Percentiles rank a stretch among this genome's conserved stretches.
phyloP scores from a whole-genome alignment of 2,797 vertebrate genomes.

The Dendrocincla tyrannina region DNA sequence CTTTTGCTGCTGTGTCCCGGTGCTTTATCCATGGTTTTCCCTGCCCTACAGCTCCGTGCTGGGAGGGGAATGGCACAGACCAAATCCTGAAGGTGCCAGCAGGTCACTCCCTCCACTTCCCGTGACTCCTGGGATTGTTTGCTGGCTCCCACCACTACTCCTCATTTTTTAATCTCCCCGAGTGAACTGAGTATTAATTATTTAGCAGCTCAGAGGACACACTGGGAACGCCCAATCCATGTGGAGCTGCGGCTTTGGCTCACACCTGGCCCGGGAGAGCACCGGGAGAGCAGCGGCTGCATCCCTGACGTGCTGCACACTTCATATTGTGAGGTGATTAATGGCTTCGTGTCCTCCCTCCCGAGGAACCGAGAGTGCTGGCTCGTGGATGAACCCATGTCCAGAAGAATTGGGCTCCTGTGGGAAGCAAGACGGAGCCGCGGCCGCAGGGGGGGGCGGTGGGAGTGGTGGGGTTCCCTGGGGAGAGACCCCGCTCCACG shows the following conservation, averaged over 20 bases:
- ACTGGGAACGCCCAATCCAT: accelerated
- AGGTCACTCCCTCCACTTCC: accelerated
- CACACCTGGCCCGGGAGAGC: not conserved
- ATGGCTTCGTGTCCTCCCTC: not conserved
- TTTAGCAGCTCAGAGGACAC: not conserved
- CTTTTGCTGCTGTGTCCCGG: accelerated
- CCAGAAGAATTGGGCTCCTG: not conserved
- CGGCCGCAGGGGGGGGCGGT: accelerated
- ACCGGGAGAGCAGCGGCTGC: not conserved
- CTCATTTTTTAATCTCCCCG: not conserved
- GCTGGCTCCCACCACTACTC: accelerated
- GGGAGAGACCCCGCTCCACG: accelerated
- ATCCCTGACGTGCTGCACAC: accelerated
- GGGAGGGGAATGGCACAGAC: not conserved
- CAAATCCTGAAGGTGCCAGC: accelerated
- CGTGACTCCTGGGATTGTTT: accelerated
- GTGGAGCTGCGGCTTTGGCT: not conserved
- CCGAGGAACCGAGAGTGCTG: accelerated
- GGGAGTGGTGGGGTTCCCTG: not conserved
- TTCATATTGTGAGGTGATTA: not conserved
- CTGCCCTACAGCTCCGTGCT: not conserved
- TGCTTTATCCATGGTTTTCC: accelerated
- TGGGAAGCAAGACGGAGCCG: accelerated
- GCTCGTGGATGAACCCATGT: accelerated
- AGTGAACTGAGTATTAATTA: not conserved